Conservation (phyloP, 2,888 invertebrate genomes). For the Stratiomys singularior region DNA sequence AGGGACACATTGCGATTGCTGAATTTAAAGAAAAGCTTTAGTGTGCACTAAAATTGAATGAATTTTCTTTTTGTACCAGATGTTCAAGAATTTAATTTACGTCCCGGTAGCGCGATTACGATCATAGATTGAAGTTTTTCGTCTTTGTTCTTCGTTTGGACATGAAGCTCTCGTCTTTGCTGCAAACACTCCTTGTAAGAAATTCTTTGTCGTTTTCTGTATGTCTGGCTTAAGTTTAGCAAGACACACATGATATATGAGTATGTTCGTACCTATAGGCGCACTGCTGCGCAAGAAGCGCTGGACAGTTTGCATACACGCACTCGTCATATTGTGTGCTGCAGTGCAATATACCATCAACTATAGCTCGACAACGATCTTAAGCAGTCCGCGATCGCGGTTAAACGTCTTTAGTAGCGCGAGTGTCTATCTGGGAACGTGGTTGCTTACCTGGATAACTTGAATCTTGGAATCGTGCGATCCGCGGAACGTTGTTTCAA, state of each 20-base stretch:
- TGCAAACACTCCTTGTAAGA: background rate
- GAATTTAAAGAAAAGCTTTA: too few species aligned
- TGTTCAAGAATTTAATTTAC: too few species aligned
- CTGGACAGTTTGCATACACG: conserved; percentile 32
- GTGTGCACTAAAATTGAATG: too few species aligned
- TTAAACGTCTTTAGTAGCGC: conserved; percentile 40
- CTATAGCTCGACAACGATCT: background rate
- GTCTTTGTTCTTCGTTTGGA: too few species aligned
- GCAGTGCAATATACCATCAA: background rate
- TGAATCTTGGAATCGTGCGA: conserved; percentile 7
- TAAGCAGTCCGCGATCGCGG: conserved; percentile 29
- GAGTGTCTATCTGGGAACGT: conserved; percentile 28
- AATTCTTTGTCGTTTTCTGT: background rate
- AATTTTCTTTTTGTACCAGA: too few species aligned
- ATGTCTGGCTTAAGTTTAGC: too few species aligned
- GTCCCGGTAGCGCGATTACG: too few species aligned
- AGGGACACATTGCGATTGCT: too few species aligned
- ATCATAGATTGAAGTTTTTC: too few species aligned
- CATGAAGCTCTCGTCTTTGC: too few species aligned
- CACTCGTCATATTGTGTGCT: conserved; percentile 13
- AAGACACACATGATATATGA: too few species aligned
- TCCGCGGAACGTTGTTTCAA: conserved; percentile 2
- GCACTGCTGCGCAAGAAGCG: background rate
- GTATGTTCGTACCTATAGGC: too few species aligned
- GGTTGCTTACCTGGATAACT: conserved; percentile 40